Evolutionary conservation across 2,113 vertebrate genomes (phyloP), one percentile per base, ranked within the genome.

Genomic region (Catharus bicknelli): DNA sequence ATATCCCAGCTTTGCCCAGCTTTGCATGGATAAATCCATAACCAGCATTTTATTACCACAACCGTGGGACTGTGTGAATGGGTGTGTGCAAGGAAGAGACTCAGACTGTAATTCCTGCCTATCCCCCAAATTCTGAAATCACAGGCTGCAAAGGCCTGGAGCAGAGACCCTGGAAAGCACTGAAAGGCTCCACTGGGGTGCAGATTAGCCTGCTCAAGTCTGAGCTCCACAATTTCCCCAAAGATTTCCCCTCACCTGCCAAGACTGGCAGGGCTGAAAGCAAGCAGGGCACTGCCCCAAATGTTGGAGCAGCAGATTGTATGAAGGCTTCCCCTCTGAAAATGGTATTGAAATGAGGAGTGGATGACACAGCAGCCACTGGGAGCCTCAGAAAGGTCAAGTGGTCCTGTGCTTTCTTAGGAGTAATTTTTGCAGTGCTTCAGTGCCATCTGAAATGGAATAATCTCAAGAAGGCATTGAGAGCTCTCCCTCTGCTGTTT

Each of bases 61-160:
- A 0, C 68, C 29, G 4, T 13, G 15, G 61, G 25, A 22, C 25
- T 12, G 36, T 61, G 30, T 2, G 20, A 55, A 74, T 2, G 34
- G 48, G 23, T 0, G 1, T 0, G 3, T 16, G 30, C 0, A 0
- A 64, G 59, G 43, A 32, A 54, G 34, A 78, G 88, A 61, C 29
- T 36, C 30, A 36, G 54, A 32, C 22, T 48, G 51, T 3, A 45
- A 64, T 45, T 72, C 53, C 25, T 10, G 18, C 27, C 61, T 36
- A 16, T 22, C 21, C 47, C 32, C 32, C 18, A 16, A 5, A 9
- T 72, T 12, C 74, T 57, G 51, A 72, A 75, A 45, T 32, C 64
- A n/a, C 72, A 78, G 47, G 63, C 32, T 59, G 7, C 50, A 57
- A 72, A 81, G 42, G 34, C 51, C 53, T 64, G 64, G 32, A 59